Conservation (phyloP, 2,113 vertebrate species). For the Bos javanicus region DNA sequence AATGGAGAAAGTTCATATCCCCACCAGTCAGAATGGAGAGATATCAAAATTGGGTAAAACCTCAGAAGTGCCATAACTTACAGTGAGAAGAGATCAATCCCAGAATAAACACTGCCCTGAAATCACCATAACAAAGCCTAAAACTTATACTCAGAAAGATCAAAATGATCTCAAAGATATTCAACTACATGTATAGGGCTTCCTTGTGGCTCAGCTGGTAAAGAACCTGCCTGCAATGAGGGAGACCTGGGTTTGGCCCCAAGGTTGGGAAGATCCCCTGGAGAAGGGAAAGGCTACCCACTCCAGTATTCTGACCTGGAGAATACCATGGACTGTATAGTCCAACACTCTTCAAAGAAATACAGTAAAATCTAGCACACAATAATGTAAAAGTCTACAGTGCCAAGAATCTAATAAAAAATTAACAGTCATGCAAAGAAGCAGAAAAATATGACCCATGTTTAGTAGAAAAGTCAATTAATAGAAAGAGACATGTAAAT, state of each 20-base stretch:
- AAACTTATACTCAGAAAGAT: neutral
- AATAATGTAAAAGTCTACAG: neutral
- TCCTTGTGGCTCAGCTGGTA: neutral
- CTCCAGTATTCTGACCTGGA: neutral
- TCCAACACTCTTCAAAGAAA: neutral
- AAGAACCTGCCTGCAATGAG: neutral
- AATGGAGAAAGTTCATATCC: neutral
- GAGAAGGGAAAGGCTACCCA: neutral
- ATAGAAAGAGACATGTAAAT: neutral
- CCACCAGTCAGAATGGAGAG: neutral
- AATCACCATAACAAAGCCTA: neutral
- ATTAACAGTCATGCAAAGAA: neutral
- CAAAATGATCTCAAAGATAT: neutral
- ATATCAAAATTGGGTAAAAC: neutral
- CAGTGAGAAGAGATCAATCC: neutral
- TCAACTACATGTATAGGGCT: neutral
- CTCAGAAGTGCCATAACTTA: neutral
- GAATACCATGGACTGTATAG: neutral
- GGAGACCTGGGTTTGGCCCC: neutral
- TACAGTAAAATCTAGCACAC: neutral
- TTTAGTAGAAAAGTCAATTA: neutral
- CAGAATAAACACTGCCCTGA: neutral
- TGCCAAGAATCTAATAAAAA: neutral
- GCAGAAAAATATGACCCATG: neutral
- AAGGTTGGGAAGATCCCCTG: neutral